Conservation (phyloP, 2,888 invertebrate genomes). For the Cheilosia vulpina region DNA sequence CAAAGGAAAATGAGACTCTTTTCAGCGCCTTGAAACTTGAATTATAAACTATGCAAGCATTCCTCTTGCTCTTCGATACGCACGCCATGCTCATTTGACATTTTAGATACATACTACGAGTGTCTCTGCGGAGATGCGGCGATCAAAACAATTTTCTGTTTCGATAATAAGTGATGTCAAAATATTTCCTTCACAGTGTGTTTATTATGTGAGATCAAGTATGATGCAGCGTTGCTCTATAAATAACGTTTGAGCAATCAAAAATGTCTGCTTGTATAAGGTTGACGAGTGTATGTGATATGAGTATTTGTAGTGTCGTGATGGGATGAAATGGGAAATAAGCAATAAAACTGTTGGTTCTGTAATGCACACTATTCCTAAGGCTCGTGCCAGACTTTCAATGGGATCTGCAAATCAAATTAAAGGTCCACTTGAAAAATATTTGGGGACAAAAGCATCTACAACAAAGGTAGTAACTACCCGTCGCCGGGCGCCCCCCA, state of each 20-base stretch:
- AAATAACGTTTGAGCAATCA: conserved; percentile 42
- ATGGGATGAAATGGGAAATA: not conserved
- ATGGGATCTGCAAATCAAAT: too few species aligned
- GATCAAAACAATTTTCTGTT: conserved; percentile 33
- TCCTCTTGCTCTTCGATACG: conserved; percentile 1
- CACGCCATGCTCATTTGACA: not conserved
- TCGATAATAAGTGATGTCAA: conserved; percentile 59
- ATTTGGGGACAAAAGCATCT: too few species aligned
- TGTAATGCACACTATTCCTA: too few species aligned
- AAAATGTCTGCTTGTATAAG: conserved; percentile 12
- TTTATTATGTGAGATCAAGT: conserved; percentile 58
- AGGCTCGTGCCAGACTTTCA: too few species aligned
- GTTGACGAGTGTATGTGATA: not conserved
- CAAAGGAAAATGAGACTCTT: conserved; percentile 20
- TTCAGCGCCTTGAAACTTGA: conserved; percentile 45
- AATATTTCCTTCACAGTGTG: conserved; percentile 62
- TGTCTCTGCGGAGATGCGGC: conserved; percentile 41
- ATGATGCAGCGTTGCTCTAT: conserved; percentile 23
- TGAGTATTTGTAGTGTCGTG: not conserved
- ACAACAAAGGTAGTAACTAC: too few species aligned
- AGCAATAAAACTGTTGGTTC: too few species aligned
- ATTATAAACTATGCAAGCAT: not conserved
- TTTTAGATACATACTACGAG: conserved; percentile 1
- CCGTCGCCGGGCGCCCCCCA: too few species aligned
- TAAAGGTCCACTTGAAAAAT: too few species aligned